These are phyloP conservation scores for Mormyrus lacerda DNA, from an alignment of 2,113 vertebrate species.

Conservation along the genomic window DNA sequence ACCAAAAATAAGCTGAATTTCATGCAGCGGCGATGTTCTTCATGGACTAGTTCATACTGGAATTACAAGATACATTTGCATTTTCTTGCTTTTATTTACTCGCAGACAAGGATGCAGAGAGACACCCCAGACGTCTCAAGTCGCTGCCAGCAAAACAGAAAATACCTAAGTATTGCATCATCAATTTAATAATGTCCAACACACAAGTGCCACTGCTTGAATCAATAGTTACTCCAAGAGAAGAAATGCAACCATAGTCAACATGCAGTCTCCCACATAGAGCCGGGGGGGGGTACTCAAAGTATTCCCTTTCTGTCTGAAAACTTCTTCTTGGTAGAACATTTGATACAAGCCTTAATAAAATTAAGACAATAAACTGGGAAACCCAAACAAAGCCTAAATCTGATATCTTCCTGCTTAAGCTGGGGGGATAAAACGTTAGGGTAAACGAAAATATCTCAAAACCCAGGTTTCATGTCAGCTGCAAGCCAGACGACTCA, in stretches of 20 bases:
- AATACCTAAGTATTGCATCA: background rate
- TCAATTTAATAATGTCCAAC: background rate
- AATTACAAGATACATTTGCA: background rate
- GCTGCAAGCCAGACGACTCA: background rate
- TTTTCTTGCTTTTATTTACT: background rate
- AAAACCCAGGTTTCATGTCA: background rate
- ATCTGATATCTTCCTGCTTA: background rate
- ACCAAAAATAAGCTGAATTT: background rate
- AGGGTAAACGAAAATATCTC: background rate
- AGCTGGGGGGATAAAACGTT: background rate
- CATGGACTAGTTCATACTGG: background rate
- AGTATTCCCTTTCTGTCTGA: background rate
- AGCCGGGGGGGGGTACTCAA: background rate
- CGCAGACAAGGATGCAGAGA: background rate
- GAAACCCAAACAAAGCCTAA: background rate
- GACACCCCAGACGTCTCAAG: background rate
- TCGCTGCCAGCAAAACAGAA: background rate
- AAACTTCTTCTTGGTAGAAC: background rate
- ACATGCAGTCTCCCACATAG: background rate
- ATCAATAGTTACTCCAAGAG: background rate
- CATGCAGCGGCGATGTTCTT: background rate
- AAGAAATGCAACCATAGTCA: background rate
- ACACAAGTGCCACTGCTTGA: background rate
- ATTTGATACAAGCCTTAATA: background rate
- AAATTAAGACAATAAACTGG: background rate